These are phyloP conservation scores for Pristionchus mayeri DNA, from an alignment of 2,888 invertebrate species.

Conservation along the genomic window DNA sequence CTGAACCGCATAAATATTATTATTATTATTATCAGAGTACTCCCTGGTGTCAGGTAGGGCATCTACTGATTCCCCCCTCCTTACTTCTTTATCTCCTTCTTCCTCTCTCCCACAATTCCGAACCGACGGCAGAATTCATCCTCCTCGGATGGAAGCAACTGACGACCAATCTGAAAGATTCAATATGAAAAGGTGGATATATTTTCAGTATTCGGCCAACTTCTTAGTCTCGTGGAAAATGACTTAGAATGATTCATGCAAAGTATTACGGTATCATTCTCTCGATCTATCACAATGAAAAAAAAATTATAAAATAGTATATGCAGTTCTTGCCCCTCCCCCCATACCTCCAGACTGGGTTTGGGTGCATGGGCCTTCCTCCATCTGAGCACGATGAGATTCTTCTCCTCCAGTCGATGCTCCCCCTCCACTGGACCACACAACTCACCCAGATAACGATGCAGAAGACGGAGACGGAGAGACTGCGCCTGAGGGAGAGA, in stretches of 20 bases:
- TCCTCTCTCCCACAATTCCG: constrained; percentile 10
- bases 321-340: not conserved
- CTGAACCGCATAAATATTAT: too few species aligned
- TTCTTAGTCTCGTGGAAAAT: too few species aligned
- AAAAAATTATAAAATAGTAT: not conserved
- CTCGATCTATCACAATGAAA: too few species aligned
- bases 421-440: constrained; percentile 29
- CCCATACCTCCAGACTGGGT: constrained; percentile 48
- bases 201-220: too few species aligned
- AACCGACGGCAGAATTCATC: constrained; percentile 39
- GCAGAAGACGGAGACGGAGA: constrained; percentile 45
- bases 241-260: too few species aligned
- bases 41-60: too few species aligned
- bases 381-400: constrained; percentile 42
- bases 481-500: constrained; percentile 48
- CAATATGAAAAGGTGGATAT: not conserved
- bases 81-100: constrained; percentile 48
- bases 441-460: constrained; percentile 32
- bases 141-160: constrained; percentile 40
- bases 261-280: too few species aligned
- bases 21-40: too few species aligned
- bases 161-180: constrained; percentile 45
- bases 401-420: constrained; percentile 47
- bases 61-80: not conserved
- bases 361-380: constrained; percentile 46